Base-by-base conservation (phyloP, 2,888 invertebrate genomes). In the Homarus gammarus region DNA sequence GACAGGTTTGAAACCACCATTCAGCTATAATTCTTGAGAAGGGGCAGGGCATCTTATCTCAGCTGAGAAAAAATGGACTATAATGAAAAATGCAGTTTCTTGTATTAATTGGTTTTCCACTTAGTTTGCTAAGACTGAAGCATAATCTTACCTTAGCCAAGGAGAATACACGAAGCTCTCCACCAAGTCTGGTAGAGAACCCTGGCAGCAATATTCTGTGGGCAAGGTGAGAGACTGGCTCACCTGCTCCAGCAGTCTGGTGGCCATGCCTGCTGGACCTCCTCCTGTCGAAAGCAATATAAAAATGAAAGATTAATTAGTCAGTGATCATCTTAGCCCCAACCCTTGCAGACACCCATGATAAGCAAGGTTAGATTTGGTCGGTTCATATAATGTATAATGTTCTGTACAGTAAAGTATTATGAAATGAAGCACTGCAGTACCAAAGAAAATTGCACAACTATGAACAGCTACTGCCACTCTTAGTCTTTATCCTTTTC, bases 81-180 rank as follows among this genome's bases (percentile, higher is more conserved):
- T 44, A 44, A 68, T 83, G 27, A 64, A 38, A 6, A 81, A 22
- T 18, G 61, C 2, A 2, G 10, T 1, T 2, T 8, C 56, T 61
- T 6, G 12, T 27, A 18, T n/a, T 18, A 38, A 49, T 51, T 40
- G 27, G 31, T 31, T 78, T 27, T 10, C 61, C 18, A 64, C 61
- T 70, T 5, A 36, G 72, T 70, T n/a, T 33, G 27, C 64, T n/a
- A 61, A 33, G 31, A 15, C 10, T 33, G n/a, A n/a, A 36, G 22
- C n/a, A 6, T 36, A 72, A 6, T 49, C 87, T 73, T 31, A 87
- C 87, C 73, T 87, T 33, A 87, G 73, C 87, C 87, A 87, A 10
- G 79, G 87, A 18, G 73, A 61, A 44, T 44, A 81, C 18, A 87
- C 36, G n/a, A 73, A 87, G 40, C 64, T 44, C 18, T 87, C 79